Conservation (phyloP, 2,888 invertebrate genomes). For the Hydraecia micacea region DNA sequence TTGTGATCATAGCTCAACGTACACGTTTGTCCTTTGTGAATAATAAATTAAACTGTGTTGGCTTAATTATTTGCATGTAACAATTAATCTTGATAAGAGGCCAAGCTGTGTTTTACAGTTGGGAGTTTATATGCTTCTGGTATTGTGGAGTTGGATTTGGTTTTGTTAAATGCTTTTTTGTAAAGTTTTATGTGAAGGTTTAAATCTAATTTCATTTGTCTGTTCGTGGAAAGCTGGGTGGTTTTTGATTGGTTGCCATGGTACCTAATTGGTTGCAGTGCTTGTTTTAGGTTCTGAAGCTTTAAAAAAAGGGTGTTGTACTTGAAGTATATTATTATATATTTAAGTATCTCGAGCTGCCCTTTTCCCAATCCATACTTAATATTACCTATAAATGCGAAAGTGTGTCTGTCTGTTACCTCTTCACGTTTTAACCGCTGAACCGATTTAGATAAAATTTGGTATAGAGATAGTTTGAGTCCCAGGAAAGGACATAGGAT, state of each 20-base stretch:
- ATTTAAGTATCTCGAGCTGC: too few relatives aligned
- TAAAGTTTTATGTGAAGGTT: constrained; percentile 4
- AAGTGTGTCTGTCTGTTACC: too few relatives aligned
- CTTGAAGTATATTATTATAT: too few relatives aligned
- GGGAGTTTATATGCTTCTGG: constrained; percentile 5
- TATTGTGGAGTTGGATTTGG: constrained; percentile 12
- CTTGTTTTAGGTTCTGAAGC: not conserved
- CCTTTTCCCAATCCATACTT: too few relatives aligned
- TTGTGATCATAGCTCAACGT: constrained; percentile 35
- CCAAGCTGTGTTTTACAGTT: constrained; percentile 35
- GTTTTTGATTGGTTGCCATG: not conserved
- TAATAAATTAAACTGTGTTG: constrained; percentile 46
- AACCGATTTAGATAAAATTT: too few relatives aligned
- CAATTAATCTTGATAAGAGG: constrained; percentile 54
- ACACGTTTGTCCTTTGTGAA: constrained; percentile 31
- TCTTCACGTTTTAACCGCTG: too few relatives aligned
- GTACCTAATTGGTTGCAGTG: not conserved
- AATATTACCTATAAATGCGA: too few relatives aligned
- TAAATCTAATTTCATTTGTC: not conserved
- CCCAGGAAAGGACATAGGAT: too few relatives aligned
- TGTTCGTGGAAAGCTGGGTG: not conserved
- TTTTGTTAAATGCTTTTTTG: constrained; percentile 32
- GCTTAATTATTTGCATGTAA: constrained; percentile 51
- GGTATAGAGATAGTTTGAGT: too few relatives aligned
- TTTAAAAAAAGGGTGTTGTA: not conserved